Conservation (phyloP, 1,140 invertebrate species). For the Yoshiicerus persimilis region DNA sequence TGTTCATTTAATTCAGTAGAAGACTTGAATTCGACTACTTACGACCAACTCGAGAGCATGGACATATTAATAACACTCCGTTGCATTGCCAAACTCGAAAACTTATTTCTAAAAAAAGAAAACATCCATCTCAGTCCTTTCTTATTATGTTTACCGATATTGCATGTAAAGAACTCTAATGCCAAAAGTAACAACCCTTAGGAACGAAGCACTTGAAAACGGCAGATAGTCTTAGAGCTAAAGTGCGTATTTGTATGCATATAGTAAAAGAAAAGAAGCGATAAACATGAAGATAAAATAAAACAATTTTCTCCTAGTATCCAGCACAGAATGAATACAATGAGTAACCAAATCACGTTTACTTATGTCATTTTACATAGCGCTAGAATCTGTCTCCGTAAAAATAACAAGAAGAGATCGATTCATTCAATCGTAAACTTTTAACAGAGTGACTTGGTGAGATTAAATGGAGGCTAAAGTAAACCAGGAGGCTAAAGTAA, state of each 20-base stretch:
- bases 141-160: not conserved
- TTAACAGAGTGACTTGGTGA: not conserved
- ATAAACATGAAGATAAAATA: not conserved
- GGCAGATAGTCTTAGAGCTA: no score
- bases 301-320: not conserved
- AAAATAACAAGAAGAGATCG: not conserved
- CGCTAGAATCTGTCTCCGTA: not conserved
- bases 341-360: not conserved
- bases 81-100: slow-evolving; percentile 95
- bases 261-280: no score
- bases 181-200: not conserved
- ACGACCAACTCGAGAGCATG: slow-evolving; percentile 84
- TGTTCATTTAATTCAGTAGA: slow-evolving; percentile 46
- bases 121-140: not conserved
- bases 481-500: not conserved
- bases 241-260: no score
- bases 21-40: slow-evolving; percentile 62
- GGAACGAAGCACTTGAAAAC: no score
- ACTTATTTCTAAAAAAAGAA: slow-evolving; percentile 62
- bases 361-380: not conserved
- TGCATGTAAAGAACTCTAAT: not conserved
- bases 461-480: not conserved
- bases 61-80: slow-evolving; percentile 89
- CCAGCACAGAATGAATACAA: not conserved
- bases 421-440: not conserved